Evolutionary conservation across 2,888 invertebrate species (phyloP).

Genomic region (Hofmannophila pseudospretella): DNA sequence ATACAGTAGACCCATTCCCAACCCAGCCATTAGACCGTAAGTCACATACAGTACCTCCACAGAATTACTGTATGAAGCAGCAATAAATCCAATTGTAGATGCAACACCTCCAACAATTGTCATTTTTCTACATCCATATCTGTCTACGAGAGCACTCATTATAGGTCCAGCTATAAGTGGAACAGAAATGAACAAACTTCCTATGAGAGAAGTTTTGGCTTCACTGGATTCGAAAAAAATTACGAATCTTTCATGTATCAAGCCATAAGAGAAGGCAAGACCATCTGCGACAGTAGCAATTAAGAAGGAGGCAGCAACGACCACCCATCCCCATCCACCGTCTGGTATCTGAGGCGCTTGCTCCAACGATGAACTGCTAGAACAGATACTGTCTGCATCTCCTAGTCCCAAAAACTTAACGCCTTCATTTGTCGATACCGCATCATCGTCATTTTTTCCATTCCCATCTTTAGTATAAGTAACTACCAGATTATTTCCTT

Average conservation of each 20-base stretch:
- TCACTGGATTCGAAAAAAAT: conserved; percentile 86
- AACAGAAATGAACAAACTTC: conserved; percentile 92
- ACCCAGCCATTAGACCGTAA: conserved; percentile 89
- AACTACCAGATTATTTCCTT: conserved; percentile 45
- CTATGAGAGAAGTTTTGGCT: conserved; percentile 92
- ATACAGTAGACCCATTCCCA: conserved; percentile 90
- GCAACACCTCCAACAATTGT: conserved; percentile 85
- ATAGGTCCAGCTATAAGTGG: conserved; percentile 91
- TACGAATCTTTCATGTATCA: conserved; percentile 89
- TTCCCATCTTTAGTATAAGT: conserved; percentile 43
- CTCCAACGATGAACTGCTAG: conserved; percentile 46
- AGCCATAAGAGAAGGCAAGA: conserved; percentile 94
- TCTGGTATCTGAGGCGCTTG: conserved; percentile 83
- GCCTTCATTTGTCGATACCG: conserved; percentile 65
- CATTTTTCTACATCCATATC: conserved; percentile 88
- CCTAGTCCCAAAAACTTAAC: conserved; percentile 74
- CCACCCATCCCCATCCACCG: conserved; percentile 95
- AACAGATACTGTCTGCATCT: conserved; percentile 70
- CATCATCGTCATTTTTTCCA: conserved; percentile 55
- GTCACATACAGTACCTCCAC: conserved; percentile 88
- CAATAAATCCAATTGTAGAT: conserved; percentile 85
- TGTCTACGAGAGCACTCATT: conserved; percentile 90
- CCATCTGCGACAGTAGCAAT: conserved; percentile 95
- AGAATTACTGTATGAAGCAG: conserved; percentile 84
- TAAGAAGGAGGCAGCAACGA: conserved; percentile 90